Evolutionary conservation across 2,888 invertebrate genomes (phyloP).

Genomic region (Plebejus argus): DNA sequence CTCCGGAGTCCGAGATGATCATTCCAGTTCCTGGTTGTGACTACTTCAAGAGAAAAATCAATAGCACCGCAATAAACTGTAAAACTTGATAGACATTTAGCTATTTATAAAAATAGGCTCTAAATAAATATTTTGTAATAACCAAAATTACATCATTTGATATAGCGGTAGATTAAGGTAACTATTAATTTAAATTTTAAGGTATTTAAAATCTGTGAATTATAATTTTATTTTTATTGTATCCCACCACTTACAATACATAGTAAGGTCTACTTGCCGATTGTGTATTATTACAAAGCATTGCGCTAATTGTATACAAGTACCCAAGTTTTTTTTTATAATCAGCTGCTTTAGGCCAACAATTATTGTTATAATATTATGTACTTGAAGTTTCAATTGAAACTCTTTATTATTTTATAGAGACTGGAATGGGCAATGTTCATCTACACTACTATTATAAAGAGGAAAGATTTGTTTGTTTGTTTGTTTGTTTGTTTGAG

Average conservation of each 20-base stretch:
- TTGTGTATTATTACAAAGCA: background rate
- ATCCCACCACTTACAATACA: slow-evolving; percentile 51
- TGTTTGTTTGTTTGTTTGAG: no score
- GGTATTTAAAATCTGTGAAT: slow-evolving; percentile 29
- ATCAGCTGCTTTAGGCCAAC: no score
- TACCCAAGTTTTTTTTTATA: background rate
- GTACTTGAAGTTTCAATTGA: no score
- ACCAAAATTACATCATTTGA: slow-evolving; percentile 26
- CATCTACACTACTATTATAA: no score
- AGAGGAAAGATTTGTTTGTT: no score
- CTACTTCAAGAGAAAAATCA: slow-evolving; percentile 67
- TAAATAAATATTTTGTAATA: slow-evolving; percentile 31
- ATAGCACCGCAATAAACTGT: slow-evolving; percentile 55
- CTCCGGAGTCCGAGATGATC: slow-evolving; percentile 71
- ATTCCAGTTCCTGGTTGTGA: slow-evolving; percentile 79
- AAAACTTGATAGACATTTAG: slow-evolving; percentile 43
- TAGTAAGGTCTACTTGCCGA: background rate
- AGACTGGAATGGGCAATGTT: no score
- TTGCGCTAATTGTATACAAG: background rate
- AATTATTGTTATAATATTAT: no score
- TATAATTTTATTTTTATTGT: slow-evolving; percentile 40
- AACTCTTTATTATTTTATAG: no score
- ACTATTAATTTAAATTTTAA: slow-evolving; percentile 1
- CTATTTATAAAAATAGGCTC: slow-evolving; percentile 29
- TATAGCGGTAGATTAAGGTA: background rate